A percentile compares a stretch with the other conserved stretches of the same genome.
Conservation (phyloP, 2,797 vertebrate species). For the Argentina silus region DNA sequence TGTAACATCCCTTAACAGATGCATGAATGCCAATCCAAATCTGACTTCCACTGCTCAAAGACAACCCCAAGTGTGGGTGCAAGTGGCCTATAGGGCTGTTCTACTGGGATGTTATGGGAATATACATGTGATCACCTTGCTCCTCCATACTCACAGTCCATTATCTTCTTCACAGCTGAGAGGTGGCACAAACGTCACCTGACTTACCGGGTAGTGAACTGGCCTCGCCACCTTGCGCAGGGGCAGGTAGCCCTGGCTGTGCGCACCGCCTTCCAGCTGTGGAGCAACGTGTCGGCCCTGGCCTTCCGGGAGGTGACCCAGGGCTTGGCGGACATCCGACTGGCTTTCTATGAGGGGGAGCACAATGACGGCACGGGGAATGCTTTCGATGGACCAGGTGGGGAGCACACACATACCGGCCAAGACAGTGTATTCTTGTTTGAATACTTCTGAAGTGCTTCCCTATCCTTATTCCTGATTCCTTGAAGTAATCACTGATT, state of each 20-base stretch:
- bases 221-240: slow-evolving; percentile 85
- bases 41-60: too few relatives aligned
- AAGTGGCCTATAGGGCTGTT: too few relatives aligned
- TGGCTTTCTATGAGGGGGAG: slow-evolving; percentile 95
- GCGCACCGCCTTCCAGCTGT: slow-evolving; percentile 88
- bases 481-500: too few relatives aligned
- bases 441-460: not conserved
- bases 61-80: too few relatives aligned
- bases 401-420: too few relatives aligned
- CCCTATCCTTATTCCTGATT: not conserved
- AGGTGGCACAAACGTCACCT: slow-evolving; percentile 91
- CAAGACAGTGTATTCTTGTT: not conserved
- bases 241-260: slow-evolving; percentile 83
- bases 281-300: slow-evolving; percentile 94
- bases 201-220: slow-evolving; percentile 91
- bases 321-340: slow-evolving; percentile 88
- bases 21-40: not conserved
- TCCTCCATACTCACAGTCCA: not conserved
- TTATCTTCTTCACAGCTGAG: slow-evolving; percentile 70
- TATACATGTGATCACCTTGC: too few relatives aligned
- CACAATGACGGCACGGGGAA: slow-evolving; percentile 93
- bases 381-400: slow-evolving; percentile 97
- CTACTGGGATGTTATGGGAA: too few relatives aligned
- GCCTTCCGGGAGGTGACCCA: slow-evolving; percentile 83
- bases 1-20: too few relatives aligned